These are phyloP conservation scores for Monopis laevigella DNA, from an alignment of 2,888 invertebrate genomes.

Conservation along the genomic window DNA sequence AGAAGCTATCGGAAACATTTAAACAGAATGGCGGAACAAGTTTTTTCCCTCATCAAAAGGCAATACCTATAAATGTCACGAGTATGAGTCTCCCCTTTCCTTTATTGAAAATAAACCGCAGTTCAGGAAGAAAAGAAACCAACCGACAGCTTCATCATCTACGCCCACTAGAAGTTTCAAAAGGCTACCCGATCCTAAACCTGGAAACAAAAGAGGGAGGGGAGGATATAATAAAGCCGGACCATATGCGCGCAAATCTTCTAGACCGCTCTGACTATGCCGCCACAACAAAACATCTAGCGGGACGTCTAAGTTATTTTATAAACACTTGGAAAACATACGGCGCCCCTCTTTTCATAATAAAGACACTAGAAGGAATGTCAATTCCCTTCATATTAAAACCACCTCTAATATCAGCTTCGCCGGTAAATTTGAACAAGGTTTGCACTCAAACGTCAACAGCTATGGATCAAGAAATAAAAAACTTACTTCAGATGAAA, in stretches of 20 bases:
- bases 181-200: background rate
- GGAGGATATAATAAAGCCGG: background rate
- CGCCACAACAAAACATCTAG: conserved; percentile 5
- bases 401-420: background rate
- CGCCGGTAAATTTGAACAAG: background rate
- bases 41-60: background rate
- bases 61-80: background rate
- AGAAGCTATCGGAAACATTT: background rate
- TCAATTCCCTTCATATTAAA: too few species aligned
- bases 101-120: background rate
- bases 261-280: conserved; percentile 6
- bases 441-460: background rate
- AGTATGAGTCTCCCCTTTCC: background rate
- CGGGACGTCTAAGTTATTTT: conserved; percentile 12
- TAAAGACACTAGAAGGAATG: background rate
- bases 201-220: background rate
- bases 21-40: background rate
- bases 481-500: background rate
- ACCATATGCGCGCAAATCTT: background rate
- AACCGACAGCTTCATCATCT: background rate
- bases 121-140: background rate
- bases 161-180: background rate
- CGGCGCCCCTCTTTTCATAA: background rate
- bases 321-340: background rate
- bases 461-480: conserved; percentile 1